Evolutionary conservation across 1,140 invertebrate genomes (phyloP).

Genomic region (Papilio polytes): DNA sequence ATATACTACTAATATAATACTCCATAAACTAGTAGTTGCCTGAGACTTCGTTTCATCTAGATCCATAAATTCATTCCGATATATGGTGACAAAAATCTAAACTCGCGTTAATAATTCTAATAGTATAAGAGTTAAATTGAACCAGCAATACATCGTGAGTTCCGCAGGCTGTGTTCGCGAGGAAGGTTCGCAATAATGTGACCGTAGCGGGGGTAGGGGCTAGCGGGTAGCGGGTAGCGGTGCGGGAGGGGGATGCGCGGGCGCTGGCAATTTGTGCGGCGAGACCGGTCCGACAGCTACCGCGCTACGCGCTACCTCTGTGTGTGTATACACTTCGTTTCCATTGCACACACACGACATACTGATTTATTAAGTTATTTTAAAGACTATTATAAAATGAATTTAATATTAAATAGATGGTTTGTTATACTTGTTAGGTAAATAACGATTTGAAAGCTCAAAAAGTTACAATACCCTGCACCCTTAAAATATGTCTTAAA

Average conservation of each 20-base stretch:
- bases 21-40: too few species aligned
- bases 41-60: too few species aligned
- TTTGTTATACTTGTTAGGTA: too few species aligned
- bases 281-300: slow-evolving; percentile 52
- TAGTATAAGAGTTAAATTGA: background rate
- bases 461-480: too few species aligned
- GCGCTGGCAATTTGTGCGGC: slow-evolving; percentile 31
- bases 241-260: background rate
- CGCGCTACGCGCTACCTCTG: slow-evolving; percentile 51
- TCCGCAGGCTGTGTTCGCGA: background rate
- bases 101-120: background rate
- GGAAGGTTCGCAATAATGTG: slow-evolving; percentile 4
- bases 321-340: slow-evolving; percentile 28
- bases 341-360: slow-evolving; percentile 39
- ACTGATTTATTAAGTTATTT: slow-evolving; percentile 12
- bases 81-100: background rate
- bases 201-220: background rate
- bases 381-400: background rate
- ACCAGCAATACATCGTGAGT: background rate
- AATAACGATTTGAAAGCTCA: too few species aligned
- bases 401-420: too few species aligned
- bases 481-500: too few species aligned
- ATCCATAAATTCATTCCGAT: too few species aligned
- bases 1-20: too few species aligned
- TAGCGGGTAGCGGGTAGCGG: background rate